Base-by-base conservation (phyloP, 2,888 invertebrate genomes). In the Brachyptera putata region DNA sequence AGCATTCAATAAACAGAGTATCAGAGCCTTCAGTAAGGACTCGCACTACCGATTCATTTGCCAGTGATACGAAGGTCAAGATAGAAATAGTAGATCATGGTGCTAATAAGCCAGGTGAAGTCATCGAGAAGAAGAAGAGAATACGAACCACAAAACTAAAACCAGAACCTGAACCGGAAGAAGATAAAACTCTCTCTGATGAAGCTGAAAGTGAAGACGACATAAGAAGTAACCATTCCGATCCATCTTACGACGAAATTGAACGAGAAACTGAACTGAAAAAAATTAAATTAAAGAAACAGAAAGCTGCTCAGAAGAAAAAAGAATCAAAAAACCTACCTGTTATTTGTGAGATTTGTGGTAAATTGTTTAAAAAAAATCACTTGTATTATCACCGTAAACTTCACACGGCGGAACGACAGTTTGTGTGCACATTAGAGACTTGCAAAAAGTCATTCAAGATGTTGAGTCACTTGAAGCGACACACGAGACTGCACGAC, bases 381-480 rank as follows among this genome's bases (percentile, higher is more conserved):
- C 53, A 53, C 16, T 18, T 53, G 21, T 53, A 53, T 18, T 53
- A 53, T n/a, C 53, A 53, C 34, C 53, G 53, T 7, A 53, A 53
- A 22, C 34, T 53, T 2, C 53, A 53, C 36, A 21, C 53, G 3
- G 22, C 53, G 11, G 53, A 53, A 22, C 36, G 53, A 7, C 16
- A 53, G 24, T 34, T 21, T 21, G 53, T 36, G 18, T 53, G 53
- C 16, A 34, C 53, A 2, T n/a, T n/a, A n/a, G n/a, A n/a, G n/a
- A 36, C 18, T 7, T 53, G 53, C 16, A 30, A 53, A 14, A 53
- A 53, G 34, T 21, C 36, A 18, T 53, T 53, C 34, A 53, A 53
- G 36, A 53, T 53, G 53, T 13, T 53, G n/a, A 53, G 34, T 16
- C 53, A 53, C 36, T 22, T 53, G 16, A 53, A 53, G 11, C 34